Conservation (phyloP, 2,113 vertebrate genomes). For the Dromas ardeola region DNA sequence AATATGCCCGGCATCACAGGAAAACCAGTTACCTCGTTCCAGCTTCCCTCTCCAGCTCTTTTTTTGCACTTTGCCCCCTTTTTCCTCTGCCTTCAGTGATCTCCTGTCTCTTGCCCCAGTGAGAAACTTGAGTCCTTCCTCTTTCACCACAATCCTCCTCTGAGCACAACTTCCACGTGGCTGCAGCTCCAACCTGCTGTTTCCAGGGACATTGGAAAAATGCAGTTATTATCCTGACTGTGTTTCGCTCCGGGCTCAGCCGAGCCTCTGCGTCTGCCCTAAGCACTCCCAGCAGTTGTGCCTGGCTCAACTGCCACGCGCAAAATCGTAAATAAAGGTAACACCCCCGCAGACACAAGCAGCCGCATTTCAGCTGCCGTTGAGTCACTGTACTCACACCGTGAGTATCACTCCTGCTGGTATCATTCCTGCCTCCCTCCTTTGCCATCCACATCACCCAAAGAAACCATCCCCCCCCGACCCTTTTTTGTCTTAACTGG, state of each 20-base stretch:
- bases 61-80: neutral
- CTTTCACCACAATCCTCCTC: neutral
- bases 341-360: fast-evolving
- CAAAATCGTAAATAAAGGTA: neutral
- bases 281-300: fast-evolving
- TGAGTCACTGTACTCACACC: neutral
- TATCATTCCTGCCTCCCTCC: neutral
- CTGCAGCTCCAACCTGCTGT: neutral
- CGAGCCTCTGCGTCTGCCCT: fast-evolving
- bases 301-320: neutral
- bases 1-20: fast-evolving
- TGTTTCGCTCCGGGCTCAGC: neutral
- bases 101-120: fast-evolving
- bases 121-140: neutral
- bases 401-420: neutral
- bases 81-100: neutral
- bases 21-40: neutral
- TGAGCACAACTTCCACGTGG: fast-evolving
- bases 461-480: neutral
- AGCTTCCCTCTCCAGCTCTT: neutral
- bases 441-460: neutral
- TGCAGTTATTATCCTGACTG: fast-evolving
- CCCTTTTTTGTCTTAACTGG: fast-evolving
- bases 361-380: neutral
- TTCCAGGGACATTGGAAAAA: neutral